Evolutionary conservation across 2,113 vertebrate species (phyloP).

Genomic region (Laticauda laticaudata): DNA sequence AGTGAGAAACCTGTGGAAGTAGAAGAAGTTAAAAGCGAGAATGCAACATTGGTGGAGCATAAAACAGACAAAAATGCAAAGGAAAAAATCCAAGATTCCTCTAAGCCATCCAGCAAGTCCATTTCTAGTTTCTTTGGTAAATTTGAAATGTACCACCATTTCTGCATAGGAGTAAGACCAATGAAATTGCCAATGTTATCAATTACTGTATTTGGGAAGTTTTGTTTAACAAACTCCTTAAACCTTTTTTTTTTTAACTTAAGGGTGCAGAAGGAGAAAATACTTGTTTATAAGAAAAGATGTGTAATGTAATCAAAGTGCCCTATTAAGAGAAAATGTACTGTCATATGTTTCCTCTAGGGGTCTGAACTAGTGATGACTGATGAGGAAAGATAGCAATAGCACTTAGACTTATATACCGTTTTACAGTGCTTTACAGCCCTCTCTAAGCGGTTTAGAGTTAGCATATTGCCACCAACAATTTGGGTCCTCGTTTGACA

Average conservation of each 20-base stretch:
- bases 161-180: neutral
- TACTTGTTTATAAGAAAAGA: neutral
- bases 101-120: conserved; percentile 55
- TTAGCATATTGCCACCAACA: too few species aligned
- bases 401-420: too few species aligned
- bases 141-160: neutral
- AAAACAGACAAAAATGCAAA: neutral
- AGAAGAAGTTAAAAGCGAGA: neutral
- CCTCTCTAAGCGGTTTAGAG: too few species aligned
- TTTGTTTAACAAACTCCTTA: neutral
- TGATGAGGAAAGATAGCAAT: neutral
- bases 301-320: neutral
- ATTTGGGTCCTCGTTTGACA: too few species aligned
- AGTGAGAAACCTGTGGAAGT: neutral
- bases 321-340: neutral
- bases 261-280: neutral
- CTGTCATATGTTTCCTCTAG: neutral
- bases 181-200: neutral
- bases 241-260: neutral
- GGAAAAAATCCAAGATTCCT: conserved; percentile 22
- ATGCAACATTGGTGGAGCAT: neutral
- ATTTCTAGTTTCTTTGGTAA: conserved; percentile 86
- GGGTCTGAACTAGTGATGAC: neutral
- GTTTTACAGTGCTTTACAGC: too few species aligned
- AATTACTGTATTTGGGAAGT: neutral